Evolutionary conservation across 2,113 vertebrate genomes (phyloP).

Genomic region (Nettapus auritus): DNA sequence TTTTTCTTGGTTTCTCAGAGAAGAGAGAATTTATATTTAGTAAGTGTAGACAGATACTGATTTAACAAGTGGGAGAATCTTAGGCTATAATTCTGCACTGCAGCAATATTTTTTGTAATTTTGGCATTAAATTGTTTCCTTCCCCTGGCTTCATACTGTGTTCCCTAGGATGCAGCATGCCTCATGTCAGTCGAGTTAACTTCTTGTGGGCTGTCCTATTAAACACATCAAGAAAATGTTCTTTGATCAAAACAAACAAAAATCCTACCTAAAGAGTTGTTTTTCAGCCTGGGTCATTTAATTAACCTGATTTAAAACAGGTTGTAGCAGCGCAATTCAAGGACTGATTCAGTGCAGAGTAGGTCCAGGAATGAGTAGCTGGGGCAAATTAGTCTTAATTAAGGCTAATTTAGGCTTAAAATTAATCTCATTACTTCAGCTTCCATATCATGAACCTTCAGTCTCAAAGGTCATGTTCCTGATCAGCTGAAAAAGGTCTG

Average conservation of each 20-base stretch:
- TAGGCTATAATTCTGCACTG: fast-evolving
- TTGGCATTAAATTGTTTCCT: not conserved
- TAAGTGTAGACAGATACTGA: not conserved
- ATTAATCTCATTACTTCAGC: not conserved
- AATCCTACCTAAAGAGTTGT: not conserved
- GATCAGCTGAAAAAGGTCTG: not conserved
- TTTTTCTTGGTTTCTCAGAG: not conserved
- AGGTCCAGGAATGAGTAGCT: not conserved
- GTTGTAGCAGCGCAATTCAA: not conserved
- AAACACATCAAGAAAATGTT: not conserved
- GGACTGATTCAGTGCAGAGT: not conserved
- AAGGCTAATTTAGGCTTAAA: not conserved
- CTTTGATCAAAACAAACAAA: not conserved
- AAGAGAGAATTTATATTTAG: not conserved
- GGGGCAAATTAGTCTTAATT: not conserved
- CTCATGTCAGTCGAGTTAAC: not conserved
- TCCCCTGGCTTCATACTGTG: not conserved
- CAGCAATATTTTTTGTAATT: not conserved
- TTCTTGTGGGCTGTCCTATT: not conserved
- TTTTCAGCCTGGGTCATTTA: not conserved
- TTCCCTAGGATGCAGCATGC: not conserved
- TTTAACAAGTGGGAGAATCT: not conserved
- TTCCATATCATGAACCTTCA: not conserved
- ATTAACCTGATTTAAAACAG: not conserved
- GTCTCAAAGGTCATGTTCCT: conserved; percentile 10